Evolutionary conservation across 2,888 invertebrate genomes (phyloP), one percentile per base, ranked within the genome.

Genomic region (Eumacrocentrus americanus): DNA sequence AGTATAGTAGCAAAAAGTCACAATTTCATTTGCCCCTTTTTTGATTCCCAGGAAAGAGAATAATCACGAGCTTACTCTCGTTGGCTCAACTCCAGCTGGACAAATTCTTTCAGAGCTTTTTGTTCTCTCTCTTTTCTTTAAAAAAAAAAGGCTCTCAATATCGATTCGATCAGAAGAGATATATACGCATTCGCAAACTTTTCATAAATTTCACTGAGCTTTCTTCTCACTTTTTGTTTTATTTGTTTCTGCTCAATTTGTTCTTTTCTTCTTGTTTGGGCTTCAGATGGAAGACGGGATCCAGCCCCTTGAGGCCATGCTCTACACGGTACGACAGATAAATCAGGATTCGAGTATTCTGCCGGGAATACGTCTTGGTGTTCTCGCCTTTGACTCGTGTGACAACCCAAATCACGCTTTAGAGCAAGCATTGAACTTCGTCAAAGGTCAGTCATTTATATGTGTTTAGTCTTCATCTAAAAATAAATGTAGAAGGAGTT

Each of bases 271-370:
- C 38, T 35, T 44, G 14, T 57, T 50, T 25, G 14, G 11, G 2
- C 47, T 47, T 14, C 72, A 83, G 81, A 65, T 76, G 22, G 83
- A 84, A 65, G 84, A 85, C 67, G 85, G 85, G 2, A 79, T 86
- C 37, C 84, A 85, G 66, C 82, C 83, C 2, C 69, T 86, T 66
- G 86, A 86, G 70, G 84, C 84, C 0, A 78, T 85, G 72, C 68
- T 85, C 42, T 85, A 79, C 70, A 82, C 84, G 1, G 67, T 85
- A 11, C 74, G 80, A 34, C 81, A 81, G 65, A 83, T 85, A 64
- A 86, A 86, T 73, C 69, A 71, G 2, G 76, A 82, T 65, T 71
- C 78, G 0, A 65, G 63, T 6, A 72, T 84, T 16, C 75, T 84
- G 4, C 84, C 83, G 0, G 84, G 84, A 0, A 77, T 85, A 53